These are phyloP conservation scores for Silurus lanzhouensis DNA, from an alignment of 2,797 vertebrate species.

Conservation along the genomic window DNA sequence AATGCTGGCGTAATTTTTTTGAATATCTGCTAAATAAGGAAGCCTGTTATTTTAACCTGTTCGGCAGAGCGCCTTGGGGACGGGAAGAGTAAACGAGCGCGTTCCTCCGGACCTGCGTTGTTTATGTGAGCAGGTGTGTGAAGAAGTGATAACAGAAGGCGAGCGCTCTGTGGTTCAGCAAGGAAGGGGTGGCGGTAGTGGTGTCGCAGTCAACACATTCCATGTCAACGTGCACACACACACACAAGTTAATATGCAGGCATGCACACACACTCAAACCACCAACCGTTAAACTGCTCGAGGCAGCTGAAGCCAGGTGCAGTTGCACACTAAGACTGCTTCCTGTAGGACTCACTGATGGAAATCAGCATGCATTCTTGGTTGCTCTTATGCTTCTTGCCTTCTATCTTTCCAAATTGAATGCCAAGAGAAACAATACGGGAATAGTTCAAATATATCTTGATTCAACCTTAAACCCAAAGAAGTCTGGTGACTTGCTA, in stretches of 20 bases:
- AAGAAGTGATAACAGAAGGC: constrained; percentile 45
- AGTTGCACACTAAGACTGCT: neutral
- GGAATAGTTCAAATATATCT: neutral
- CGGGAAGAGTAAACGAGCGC: neutral
- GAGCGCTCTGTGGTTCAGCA: constrained; percentile 36
- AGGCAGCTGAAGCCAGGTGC: constrained; percentile 52
- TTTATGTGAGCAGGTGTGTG: constrained; percentile 51
- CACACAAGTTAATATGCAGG: neutral
- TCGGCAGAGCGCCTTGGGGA: constrained; percentile 3
- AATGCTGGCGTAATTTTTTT: neutral
- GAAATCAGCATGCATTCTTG: neutral
- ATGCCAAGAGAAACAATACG: neutral
- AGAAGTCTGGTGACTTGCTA: neutral
- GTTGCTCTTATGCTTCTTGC: neutral
- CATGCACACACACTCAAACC: constrained; percentile 29
- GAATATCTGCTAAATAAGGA: constrained; percentile 6
- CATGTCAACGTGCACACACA: constrained; percentile 16
- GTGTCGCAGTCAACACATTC: constrained; percentile 2
- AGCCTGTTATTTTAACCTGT: constrained; percentile 13
- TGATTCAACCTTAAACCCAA: neutral
- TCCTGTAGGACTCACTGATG: constrained; percentile 10
- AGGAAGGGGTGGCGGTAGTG: neutral
- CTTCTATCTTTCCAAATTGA: neutral
- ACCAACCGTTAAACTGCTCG: constrained; percentile 50
- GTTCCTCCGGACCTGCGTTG: neutral